Percentiles rank a stretch among this genome's conserved stretches.
phyloP scores from a whole-genome alignment of 2,797 vertebrate genomes.

The Allobates femoralis region DNA sequence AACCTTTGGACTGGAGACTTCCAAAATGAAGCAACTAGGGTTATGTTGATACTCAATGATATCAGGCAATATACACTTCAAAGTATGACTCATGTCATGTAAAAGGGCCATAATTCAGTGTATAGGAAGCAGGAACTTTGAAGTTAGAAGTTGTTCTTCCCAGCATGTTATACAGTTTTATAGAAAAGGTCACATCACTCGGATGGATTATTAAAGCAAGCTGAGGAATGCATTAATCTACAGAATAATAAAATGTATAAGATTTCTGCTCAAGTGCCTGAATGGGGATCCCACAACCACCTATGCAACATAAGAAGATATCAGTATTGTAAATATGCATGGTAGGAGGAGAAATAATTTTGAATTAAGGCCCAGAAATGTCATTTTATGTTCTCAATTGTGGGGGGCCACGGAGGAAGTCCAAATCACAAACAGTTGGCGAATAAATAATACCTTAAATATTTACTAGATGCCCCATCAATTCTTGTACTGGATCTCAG shows the following conservation, averaged over 20 bases:
- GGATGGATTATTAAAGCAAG: slow-evolving; percentile 18
- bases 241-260: too few species aligned
- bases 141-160: background rate
- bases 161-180: background rate
- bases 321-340: too few species aligned
- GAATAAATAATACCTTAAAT: too few species aligned
- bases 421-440: background rate
- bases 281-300: background rate
- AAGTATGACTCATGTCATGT: background rate
- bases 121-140: background rate
- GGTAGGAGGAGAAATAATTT: too few species aligned
- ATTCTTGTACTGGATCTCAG: too few species aligned
- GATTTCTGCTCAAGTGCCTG: background rate
- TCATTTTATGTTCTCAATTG: too few species aligned
- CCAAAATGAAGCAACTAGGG: background rate
- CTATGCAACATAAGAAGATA: too few species aligned
- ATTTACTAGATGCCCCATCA: too few species aligned
- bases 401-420: background rate
- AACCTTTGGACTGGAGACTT: background rate
- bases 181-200: background rate
- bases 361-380: too few species aligned
- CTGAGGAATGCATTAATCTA: slow-evolving; percentile 17
- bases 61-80: background rate
- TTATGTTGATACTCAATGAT: background rate
- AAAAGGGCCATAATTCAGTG: background rate